Conservation (phyloP, 2,113 vertebrate genomes). For the Notothenia coriiceps region DNA sequence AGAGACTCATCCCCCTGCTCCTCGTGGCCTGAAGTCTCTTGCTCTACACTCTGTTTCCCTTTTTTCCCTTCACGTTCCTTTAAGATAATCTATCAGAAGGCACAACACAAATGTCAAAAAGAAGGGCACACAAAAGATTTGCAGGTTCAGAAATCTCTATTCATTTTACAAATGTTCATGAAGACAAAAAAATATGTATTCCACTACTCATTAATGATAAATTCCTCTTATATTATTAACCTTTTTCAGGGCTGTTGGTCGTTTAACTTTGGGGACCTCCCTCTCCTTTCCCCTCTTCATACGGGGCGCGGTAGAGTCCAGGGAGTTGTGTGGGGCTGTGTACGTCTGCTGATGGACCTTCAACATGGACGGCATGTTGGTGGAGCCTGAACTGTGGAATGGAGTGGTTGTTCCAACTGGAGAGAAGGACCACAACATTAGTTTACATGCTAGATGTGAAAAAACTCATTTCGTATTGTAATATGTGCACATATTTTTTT, state of each 20-base stretch:
- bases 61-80: conserved; percentile 99
- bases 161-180: neutral
- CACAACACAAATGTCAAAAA: neutral
- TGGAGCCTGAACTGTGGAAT: conserved; percentile 89
- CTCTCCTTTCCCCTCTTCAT: conserved; percentile 96
- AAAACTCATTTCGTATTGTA: too few species aligned
- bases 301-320: conserved; percentile 93
- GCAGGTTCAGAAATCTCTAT: neutral
- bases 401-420: conserved; percentile 91
- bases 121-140: neutral
- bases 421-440: neutral
- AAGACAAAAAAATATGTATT: neutral
- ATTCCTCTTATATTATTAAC: conserved; percentile 71
- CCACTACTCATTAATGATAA: neutral
- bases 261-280: conserved; percentile 95
- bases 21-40: conserved; percentile 86
- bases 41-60: conserved; percentile 89
- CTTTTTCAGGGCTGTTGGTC: conserved; percentile 98
- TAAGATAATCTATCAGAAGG: conserved; percentile 91
- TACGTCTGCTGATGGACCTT: conserved; percentile 84
- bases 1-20: conserved; percentile 88
- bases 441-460: neutral
- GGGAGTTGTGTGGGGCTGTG: conserved; percentile 87
- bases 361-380: conserved; percentile 83
- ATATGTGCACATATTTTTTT: too few species aligned